Percentiles rank a stretch among this genome's conserved stretches.
phyloP scores from a whole-genome alignment of 2,113 vertebrate species.

The Eretmodus cyanostictus region DNA sequence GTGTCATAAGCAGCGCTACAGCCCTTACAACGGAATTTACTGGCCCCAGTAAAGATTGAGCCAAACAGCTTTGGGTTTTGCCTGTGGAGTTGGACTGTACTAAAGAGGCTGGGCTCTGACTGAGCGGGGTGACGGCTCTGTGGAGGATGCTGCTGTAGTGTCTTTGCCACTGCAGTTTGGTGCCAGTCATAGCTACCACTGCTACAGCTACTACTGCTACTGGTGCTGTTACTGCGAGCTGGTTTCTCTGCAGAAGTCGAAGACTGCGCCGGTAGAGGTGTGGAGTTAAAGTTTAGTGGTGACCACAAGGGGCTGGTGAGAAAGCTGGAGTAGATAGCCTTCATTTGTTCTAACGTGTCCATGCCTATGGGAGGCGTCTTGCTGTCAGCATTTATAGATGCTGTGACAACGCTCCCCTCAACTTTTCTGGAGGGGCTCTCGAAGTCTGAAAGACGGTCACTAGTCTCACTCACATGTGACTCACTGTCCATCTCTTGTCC shows the following conservation, averaged over 20 bases:
- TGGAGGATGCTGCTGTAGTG: constrained; percentile 88
- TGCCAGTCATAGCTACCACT: constrained; percentile 98
- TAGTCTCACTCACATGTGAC: constrained; percentile 90
- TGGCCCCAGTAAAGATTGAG: constrained; percentile 96
- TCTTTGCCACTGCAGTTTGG: constrained; percentile 94
- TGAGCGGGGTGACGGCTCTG: constrained; percentile 76
- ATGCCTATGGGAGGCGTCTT: constrained; percentile 74
- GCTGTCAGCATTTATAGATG: constrained; percentile 46
- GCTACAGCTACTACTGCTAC: constrained; percentile 87
- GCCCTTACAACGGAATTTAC: constrained; percentile 98
- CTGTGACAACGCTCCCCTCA: constrained; percentile 74
- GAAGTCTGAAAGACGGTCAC: constrained; percentile 88
- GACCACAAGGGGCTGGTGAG: constrained; percentile 96
- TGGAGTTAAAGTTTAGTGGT: constrained; percentile 84
- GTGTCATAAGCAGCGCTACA: constrained; percentile 97
- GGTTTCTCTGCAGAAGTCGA: constrained; percentile 77
- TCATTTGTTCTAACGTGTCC: constrained; percentile 98
- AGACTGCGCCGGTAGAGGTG: constrained; percentile 35
- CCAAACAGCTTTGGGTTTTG: constrained; percentile 96
- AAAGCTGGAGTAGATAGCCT: constrained; percentile 95
- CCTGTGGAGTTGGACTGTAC: constrained; percentile 93
- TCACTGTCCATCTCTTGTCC: constrained; percentile 94
- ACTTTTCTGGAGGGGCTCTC: constrained; percentile 85
- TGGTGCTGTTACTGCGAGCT: constrained; percentile 79
- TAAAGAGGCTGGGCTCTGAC: constrained; percentile 90